Conservation (phyloP, 1,140 invertebrate species). For the Drosophila miranda region DNA sequence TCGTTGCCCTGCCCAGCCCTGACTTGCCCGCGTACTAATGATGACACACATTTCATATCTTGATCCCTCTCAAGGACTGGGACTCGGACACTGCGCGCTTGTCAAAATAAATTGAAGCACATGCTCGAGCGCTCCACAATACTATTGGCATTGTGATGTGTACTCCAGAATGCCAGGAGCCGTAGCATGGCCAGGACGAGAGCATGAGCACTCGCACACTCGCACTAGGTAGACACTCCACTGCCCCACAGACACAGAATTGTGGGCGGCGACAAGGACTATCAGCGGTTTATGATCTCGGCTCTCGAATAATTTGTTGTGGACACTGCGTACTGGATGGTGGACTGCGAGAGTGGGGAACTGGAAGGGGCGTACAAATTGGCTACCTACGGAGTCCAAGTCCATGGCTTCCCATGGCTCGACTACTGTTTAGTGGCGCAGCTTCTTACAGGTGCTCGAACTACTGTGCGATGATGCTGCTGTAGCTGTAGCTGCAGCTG, state of each 20-base stretch:
- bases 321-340: slow-evolving; percentile 17
- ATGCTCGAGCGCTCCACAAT: slow-evolving; percentile 71
- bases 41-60: slow-evolving; percentile 79
- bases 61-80: slow-evolving; percentile 55
- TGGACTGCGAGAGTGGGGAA: slow-evolving; percentile 14
- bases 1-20: slow-evolving; percentile 3
- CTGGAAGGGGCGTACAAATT: slow-evolving; percentile 48
- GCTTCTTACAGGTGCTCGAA: slow-evolving; percentile 46
- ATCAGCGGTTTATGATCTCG: slow-evolving; percentile 69
- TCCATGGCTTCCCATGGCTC: background rate
- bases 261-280: slow-evolving; percentile 44
- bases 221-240: slow-evolving; percentile 1
- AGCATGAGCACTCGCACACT: background rate
- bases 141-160: slow-evolving; percentile 62
- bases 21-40: slow-evolving; percentile 63
- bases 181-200: background rate
- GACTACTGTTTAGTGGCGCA: slow-evolving; percentile 51
- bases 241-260: background rate
- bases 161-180: background rate
- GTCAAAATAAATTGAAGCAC: slow-evolving; percentile 77
- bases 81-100: slow-evolving; percentile 43
- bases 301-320: slow-evolving; percentile 28
- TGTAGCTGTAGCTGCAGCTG: slow-evolving; percentile 15
- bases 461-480: slow-evolving; percentile 37
- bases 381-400: slow-evolving; percentile 37